phyloP scores from a whole-genome alignment of 2,113 vertebrate species.

The Clarias magur region DNA sequence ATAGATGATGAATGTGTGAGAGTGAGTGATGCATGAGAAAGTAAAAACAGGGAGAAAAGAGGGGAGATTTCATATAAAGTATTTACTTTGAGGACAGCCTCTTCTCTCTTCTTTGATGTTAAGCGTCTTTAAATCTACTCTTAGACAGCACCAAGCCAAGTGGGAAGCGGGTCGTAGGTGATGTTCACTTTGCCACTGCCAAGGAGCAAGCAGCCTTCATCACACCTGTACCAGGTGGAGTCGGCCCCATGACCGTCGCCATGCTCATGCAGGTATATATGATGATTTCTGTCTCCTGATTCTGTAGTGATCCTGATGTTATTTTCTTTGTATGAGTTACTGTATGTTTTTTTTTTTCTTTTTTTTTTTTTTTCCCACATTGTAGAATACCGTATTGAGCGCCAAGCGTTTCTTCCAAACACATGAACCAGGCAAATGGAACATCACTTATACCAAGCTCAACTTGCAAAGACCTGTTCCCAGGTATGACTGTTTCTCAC shows the following conservation, averaged over 20 bases:
- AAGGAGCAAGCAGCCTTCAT: slow-evolving; percentile 89
- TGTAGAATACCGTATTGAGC: slow-evolving; percentile 91
- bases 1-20: too few species aligned
- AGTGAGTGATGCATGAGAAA: not conserved
- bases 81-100: not conserved
- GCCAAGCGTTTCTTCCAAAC: slow-evolving; percentile 84
- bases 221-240: slow-evolving; percentile 95
- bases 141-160: slow-evolving; percentile 84
- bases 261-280: slow-evolving; percentile 93
- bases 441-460: slow-evolving; percentile 82
- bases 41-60: not conserved
- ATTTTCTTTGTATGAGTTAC: not conserved
- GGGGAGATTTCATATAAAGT: not conserved
- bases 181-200: slow-evolving; percentile 84
- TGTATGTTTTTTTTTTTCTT: not conserved
- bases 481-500: slow-evolving; percentile 71
- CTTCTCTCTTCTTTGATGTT: not conserved
- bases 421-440: slow-evolving; percentile 85
- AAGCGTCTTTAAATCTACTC: slow-evolving; percentile 39
- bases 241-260: slow-evolving; percentile 97
- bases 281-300: not conserved
- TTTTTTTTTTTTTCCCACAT: slow-evolving; percentile 33
- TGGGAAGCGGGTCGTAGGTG: slow-evolving; percentile 89
- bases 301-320: not conserved
- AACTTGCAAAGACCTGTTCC: slow-evolving; percentile 83